Evolutionary conservation across 1,140 invertebrate species (phyloP).

Genomic region (Bombus terrestris): DNA sequence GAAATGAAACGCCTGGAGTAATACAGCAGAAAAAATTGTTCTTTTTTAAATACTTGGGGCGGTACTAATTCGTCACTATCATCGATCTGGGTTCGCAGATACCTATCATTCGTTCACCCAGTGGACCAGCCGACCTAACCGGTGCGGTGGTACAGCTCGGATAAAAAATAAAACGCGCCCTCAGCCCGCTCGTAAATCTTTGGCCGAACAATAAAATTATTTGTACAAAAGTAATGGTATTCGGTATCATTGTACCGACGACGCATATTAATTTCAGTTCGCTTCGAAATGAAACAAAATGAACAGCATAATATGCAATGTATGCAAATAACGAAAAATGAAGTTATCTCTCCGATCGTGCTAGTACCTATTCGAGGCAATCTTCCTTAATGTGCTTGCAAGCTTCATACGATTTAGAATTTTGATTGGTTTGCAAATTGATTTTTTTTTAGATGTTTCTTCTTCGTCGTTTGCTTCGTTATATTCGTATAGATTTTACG

Average conservation of each 20-base stretch:
- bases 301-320: background rate
- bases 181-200: conserved; percentile 4
- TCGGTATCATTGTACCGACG: background rate
- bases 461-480: too few species aligned
- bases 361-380: too few species aligned
- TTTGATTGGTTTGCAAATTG: background rate
- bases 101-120: conserved; percentile 44
- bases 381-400: background rate
- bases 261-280: background rate
- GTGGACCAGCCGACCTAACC: conserved; percentile 50
- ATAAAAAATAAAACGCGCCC: conserved; percentile 44
- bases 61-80: conserved; percentile 55
- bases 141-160: conserved; percentile 60
- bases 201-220: conserved; percentile 11
- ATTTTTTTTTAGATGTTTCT: background rate
- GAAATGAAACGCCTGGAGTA: background rate
- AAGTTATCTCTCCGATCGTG: background rate
- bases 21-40: background rate
- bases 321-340: background rate
- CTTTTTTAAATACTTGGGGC: conserved; percentile 1
- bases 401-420: background rate
- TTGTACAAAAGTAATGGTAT: conserved; percentile 7
- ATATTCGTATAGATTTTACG: too few species aligned
- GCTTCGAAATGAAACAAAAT: background rate
- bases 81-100: conserved; percentile 41